phyloP scores from a whole-genome alignment of 92 coral and sea anemone species.

The Epizoanthus rinbou region DNA sequence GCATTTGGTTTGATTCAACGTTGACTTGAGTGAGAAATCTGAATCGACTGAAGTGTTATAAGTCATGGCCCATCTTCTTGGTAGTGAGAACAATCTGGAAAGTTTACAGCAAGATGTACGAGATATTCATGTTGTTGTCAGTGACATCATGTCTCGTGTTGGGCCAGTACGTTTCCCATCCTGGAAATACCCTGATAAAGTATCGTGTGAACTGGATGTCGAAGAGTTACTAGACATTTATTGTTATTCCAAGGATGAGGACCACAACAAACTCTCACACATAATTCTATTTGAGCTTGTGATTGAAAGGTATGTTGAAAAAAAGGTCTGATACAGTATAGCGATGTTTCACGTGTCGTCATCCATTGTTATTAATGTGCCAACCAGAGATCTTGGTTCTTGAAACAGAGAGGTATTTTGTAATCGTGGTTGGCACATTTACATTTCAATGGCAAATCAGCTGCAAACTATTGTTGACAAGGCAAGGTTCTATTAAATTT shows the following conservation, averaged over 20 bases:
- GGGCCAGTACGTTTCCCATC: constrained; percentile 94
- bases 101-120: constrained; percentile 81
- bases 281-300: constrained; percentile 97
- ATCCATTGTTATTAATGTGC: too few relatives aligned
- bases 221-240: constrained; percentile 82
- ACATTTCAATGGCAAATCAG: too few relatives aligned
- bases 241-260: constrained; percentile 86
- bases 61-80: constrained; percentile 92
- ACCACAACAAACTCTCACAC: constrained; percentile 94
- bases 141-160: constrained; percentile 80
- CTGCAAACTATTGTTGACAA: too few relatives aligned
- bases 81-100: constrained; percentile 85
- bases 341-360: too few relatives aligned
- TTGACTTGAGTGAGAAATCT: background rate
- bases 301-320: constrained; percentile 84
- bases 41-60: too few relatives aligned
- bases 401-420: too few relatives aligned
- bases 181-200: constrained; percentile 98
- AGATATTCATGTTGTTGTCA: constrained; percentile 81
- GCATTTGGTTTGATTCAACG: background rate
- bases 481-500: too few relatives aligned
- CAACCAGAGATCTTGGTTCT: too few relatives aligned
- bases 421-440: too few relatives aligned
- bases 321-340: too few relatives aligned
- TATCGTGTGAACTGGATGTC: constrained; percentile 94